Evolutionary conservation across 2,888 invertebrate genomes (phyloP), one percentile per base, ranked within the genome.

Genomic region (Scaptomyza flava): DNA sequence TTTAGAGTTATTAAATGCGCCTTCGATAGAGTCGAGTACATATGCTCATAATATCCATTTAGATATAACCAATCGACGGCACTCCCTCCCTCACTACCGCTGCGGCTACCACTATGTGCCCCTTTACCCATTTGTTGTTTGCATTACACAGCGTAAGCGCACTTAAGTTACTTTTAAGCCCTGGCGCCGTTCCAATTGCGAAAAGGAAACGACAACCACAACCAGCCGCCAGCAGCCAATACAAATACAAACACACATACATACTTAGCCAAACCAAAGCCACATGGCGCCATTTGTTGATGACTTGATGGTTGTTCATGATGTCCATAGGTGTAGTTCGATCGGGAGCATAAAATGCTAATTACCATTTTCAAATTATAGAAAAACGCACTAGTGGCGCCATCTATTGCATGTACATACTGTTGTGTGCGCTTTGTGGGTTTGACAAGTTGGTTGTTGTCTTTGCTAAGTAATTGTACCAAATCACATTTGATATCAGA

Each of bases 111-210:
- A 8, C 7, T 14, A 14, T 11, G 3, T 27, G 27, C 27, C 27
- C 27, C 27, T 27, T 27, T 27, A 6, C 6, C 11, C 23, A 5
- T 11, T 43, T 72, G 58, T 71, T 76, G 65, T 77, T 77, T 77
- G 68, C 77, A 88, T 80, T 90, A 89, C 86, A 81, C 66, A 67
- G 70, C 67, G 60, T 90, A 83, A 90, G 79, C 81, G 72, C 75
- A 79, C 80, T 80, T 84, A 89, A 89, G 87, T 80, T 72, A 58
- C 80, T 71, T 68, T 71, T 87, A 89, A 89, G 85, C 87, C 72
- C 77, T 89, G 90, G 90, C 90, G 90, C 90, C 89, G 81, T 62
- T 87, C 87, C 85, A 77, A 81, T 87, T 81, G 87, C 87, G 59
- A 87, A 84, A 85, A 87, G 66, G 64, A 65, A 52, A 59, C 68